Evolutionary conservation across 2,888 invertebrate species (phyloP).

Genomic region (Agonopterix subpropinquella): DNA sequence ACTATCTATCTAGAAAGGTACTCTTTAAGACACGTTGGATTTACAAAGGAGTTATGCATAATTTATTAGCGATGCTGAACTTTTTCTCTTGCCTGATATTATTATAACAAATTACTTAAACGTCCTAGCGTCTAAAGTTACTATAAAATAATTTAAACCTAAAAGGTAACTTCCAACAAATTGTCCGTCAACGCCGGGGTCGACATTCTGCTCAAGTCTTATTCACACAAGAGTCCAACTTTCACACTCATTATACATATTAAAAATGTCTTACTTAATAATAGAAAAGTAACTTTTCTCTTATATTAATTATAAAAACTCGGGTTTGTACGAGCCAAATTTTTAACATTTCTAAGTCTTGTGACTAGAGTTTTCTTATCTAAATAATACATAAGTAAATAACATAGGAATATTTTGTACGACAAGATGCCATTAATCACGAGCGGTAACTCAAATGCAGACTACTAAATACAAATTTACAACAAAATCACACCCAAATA

Average conservation of each 20-base stretch:
- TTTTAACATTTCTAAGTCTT: constrained; percentile 71
- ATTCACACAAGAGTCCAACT: constrained; percentile 7
- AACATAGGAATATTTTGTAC: constrained; percentile 76
- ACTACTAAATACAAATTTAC: constrained; percentile 66
- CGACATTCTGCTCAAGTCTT: neutral
- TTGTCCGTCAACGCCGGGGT: no score
- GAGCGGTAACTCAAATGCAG: constrained; percentile 76
- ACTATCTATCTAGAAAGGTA: constrained; percentile 64
- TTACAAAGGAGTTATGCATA: constrained; percentile 32
- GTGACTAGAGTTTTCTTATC: constrained; percentile 74
- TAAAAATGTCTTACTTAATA: constrained; percentile 47
- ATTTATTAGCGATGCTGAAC: constrained; percentile 57
- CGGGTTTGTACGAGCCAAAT: constrained; percentile 59
- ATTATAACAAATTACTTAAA: constrained; percentile 62
- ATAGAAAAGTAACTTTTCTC: constrained; percentile 32
- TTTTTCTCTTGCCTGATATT: constrained; percentile 58
- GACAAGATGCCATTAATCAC: constrained; percentile 75
- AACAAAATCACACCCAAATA: constrained; percentile 69
- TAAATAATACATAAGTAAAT: constrained; percentile 71
- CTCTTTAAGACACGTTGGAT: constrained; percentile 67
- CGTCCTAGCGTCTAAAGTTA: constrained; percentile 62
- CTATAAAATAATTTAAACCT: constrained; percentile 64
- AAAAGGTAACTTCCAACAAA: constrained; percentile 69
- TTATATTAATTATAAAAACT: constrained; percentile 60
- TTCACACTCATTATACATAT: constrained; percentile 44